Evolutionary conservation across 1,140 invertebrate species (phyloP), one percentile per base, ranked within the genome.

Genomic region (Camponotus vicinus): DNA sequence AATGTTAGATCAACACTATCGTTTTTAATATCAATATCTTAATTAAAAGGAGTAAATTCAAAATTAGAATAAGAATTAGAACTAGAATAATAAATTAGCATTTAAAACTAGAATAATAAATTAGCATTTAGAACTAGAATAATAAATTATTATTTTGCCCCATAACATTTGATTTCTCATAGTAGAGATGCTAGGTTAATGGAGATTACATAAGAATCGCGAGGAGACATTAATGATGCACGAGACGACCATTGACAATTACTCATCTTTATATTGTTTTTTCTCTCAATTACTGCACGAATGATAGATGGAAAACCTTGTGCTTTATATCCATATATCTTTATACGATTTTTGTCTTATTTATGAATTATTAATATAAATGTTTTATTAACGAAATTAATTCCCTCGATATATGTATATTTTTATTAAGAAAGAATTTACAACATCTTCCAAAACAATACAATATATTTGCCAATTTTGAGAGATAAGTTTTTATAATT

Each of bases 201-300:
- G 42, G 11, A 45, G 11, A 45, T 82, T 82, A 73, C 55, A 18
- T 82, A 71, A 82, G 27, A 13, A 82, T 73, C 40, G 3, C 34
- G 3, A 79, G 34, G 13, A 61, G 34, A 40, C n/a, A 37, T 1
- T 7, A 27, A 13, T 11, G 40, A 34, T 18, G 3, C 18, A 32
- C 8, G 13, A 32, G 8, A 57, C 59, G 11, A 59, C 18, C 1
- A 27, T 45, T 59, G 21, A 42, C 45, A 37, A 0, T 45, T 27
- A 27, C 27, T 21, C 21, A 11, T 13, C 6, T 9, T 1, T 59
- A 8, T 34, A 37, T 71, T 27, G 27, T 27, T 27, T 27, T 27
- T 3, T 70, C 21, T 80, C n/a, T 27, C 34, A 61, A 70, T 57
- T 57, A n/a, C 4, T 49, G 21, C 15, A 37, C 40, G 18, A 59